Conservation (phyloP, 2,888 invertebrate species). For the Eristalinus aeneus region DNA sequence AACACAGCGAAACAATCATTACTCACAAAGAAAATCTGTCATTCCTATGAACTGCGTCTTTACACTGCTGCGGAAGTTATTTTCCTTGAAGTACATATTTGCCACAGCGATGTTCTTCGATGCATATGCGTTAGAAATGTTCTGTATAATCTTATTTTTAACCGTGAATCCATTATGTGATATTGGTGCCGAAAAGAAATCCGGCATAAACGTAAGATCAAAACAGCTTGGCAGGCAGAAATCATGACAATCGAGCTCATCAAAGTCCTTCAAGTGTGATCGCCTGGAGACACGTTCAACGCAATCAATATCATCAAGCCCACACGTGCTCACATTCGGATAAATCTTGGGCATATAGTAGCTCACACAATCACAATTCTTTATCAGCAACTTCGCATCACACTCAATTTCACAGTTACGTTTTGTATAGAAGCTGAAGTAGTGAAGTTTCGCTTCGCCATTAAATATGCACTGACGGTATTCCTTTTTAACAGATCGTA, state of each 20-base stretch:
- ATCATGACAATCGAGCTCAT: slow-evolving; percentile 73
- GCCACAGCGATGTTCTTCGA: slow-evolving; percentile 86
- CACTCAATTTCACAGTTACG: slow-evolving; percentile 90
- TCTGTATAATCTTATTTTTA: slow-evolving; percentile 63
- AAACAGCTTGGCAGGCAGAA: slow-evolving; percentile 87
- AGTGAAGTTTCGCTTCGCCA: slow-evolving; percentile 85
- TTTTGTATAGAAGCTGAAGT: slow-evolving; percentile 87
- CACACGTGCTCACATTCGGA: slow-evolving; percentile 85
- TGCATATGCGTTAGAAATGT: slow-evolving; percentile 73
- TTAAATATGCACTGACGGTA: slow-evolving; percentile 86
- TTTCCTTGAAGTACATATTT: slow-evolving; percentile 88
- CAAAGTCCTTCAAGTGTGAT: slow-evolving; percentile 40
- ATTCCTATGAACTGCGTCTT: slow-evolving; percentile 91
- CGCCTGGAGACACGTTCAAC: slow-evolving; percentile 61
- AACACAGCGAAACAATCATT: not conserved
- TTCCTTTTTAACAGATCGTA: slow-evolving; percentile 72
- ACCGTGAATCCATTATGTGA: slow-evolving; percentile 74
- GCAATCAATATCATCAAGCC: slow-evolving; percentile 85
- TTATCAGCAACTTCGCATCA: slow-evolving; percentile 85
- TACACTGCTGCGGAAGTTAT: slow-evolving; percentile 86
- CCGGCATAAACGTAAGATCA: slow-evolving; percentile 85
- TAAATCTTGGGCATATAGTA: slow-evolving; percentile 83
- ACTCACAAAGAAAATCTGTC: slow-evolving; percentile 90
- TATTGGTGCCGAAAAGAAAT: slow-evolving; percentile 83
- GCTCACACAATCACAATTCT: slow-evolving; percentile 76